Base-by-base conservation (phyloP, 2,113 vertebrate species). In the Porphyrio hochstetteri region DNA sequence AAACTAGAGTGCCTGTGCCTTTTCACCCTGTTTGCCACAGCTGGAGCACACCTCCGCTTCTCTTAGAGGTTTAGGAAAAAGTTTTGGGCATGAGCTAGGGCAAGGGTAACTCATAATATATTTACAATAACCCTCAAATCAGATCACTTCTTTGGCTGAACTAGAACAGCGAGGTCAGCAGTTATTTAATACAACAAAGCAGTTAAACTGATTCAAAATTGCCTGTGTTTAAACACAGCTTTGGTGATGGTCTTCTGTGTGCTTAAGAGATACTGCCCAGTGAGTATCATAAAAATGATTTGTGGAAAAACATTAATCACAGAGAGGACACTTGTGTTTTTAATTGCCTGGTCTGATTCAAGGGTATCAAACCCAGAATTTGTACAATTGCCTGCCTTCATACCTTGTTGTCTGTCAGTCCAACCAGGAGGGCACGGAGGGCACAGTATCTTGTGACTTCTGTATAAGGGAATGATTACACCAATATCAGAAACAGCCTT, bases 381-480 rank as follows among this genome's bases (percentile, higher is more conserved):
- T 44, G 29, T 20, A 25, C 38, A 13, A 1, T 17, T 48, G 12
- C 16, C 53, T 87, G 40, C 74, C 35, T 36, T 61, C 44, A 44
- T 7, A 48, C 15, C 14, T 10, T 10, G 20, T 13, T 57, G 33
- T 29, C 29, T 48, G 25, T 29, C 29, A 52, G 60, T 35, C 69
- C 35, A 6, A 28, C 56, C 13, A 52, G 65, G 50, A 71, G 13
- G 16, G 11, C 52, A 8, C 0, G 0, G 4, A 29, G 0, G 2
- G 42, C 57, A 64, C 1, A 11, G 11, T 29, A 28, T 35, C 57
- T 31, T 56, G 7, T 68, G 60, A 31, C 59, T 57, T 10, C 14
- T 64, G 24, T 56, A 7, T 0, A 0, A 36, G 27, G 56, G 17
- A 65, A 31, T 13, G 25, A 50, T 71, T 52, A 42, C 23, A 52